Evolutionary conservation across 2,888 invertebrate genomes (phyloP), one percentile per base, ranked within the genome.

Genomic region (Ophioninae sp.): DNA sequence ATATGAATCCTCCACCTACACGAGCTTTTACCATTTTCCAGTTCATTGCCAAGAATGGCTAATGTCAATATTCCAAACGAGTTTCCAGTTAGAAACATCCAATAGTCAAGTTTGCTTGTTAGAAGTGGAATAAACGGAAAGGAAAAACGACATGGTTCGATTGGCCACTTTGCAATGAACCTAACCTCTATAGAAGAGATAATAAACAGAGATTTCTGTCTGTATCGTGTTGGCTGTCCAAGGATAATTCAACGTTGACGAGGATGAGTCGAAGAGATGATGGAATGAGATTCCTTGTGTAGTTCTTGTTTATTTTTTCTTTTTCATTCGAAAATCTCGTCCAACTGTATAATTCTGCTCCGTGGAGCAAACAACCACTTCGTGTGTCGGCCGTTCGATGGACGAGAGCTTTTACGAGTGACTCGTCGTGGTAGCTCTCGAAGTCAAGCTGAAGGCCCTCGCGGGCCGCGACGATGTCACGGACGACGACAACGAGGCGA

Each of bases 401-500:
- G 20, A 67, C 67, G 68, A 67, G 79, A 69, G 84, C 81, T 84
- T 84, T 84, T 82, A 84, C 84, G 84, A 84, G 79, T 76, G 79
- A 68, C 79, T 68, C 68, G 71, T 81, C 71, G 75, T 79, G 63
- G 77, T 74, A 72, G 81, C 79, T 82, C 72, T 76, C 76, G 51
- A 22, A 68, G 75, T 64, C 64, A 65, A 77, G 76, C 79, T 80
- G 79, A 76, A 72, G 72, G 71, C 56, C 72, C 73, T 68, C 65
- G 83, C 68, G 72, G 69, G 79, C 73, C 79, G 83, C 84, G 83
- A 85, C 86, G 87, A 85, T 86, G 85, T 83, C 85, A 75, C 87
- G 87, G 85, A 75, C 86, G 86, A 88, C 88, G 86, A 85, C 83
- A 84, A 87, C 88, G 87, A 86, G 84, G 84, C 85, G 87, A 88